phyloP scores from a whole-genome alignment of 2,113 vertebrate genomes.

The Lamprologus lemairii region DNA sequence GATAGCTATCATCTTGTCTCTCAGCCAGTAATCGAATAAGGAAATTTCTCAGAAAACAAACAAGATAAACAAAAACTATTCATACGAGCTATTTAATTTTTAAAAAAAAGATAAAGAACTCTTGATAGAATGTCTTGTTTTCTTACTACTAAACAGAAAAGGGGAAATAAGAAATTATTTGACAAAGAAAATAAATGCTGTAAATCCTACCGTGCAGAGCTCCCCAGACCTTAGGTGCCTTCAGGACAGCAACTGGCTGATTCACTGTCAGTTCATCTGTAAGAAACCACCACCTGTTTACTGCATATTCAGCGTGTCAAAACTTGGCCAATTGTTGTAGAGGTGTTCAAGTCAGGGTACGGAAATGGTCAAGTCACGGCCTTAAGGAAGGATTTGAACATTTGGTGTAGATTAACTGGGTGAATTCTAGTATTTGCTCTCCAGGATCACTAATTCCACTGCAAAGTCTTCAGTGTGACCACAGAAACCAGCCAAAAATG shows the following conservation, averaged over 20 bases:
- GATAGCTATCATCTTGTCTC: neutral
- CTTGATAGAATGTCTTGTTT: neutral
- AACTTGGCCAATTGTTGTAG: neutral
- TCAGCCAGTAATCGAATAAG: neutral
- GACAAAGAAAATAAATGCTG: neutral
- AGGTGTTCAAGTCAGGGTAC: neutral
- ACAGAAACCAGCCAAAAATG: neutral
- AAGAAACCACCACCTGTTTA: neutral
- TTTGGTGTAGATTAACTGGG: neutral
- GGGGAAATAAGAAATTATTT: neutral
- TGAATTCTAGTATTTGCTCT: neutral
- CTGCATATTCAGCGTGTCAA: neutral
- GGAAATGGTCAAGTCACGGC: neutral
- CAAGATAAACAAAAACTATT: neutral
- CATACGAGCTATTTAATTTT: neutral
- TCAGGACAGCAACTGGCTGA: constrained; percentile 73
- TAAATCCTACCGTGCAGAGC: constrained; percentile 79
- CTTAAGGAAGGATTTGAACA: neutral
- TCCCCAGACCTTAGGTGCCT: constrained; percentile 88
- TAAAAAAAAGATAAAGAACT: neutral
- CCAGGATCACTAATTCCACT: neutral
- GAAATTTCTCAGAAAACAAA: neutral
- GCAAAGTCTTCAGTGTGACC: neutral
- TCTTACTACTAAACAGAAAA: neutral
- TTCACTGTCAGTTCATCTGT: constrained; percentile 80